Base-by-base conservation (phyloP, 2,113 vertebrate genomes). In the Dromiciops gliroides region DNA sequence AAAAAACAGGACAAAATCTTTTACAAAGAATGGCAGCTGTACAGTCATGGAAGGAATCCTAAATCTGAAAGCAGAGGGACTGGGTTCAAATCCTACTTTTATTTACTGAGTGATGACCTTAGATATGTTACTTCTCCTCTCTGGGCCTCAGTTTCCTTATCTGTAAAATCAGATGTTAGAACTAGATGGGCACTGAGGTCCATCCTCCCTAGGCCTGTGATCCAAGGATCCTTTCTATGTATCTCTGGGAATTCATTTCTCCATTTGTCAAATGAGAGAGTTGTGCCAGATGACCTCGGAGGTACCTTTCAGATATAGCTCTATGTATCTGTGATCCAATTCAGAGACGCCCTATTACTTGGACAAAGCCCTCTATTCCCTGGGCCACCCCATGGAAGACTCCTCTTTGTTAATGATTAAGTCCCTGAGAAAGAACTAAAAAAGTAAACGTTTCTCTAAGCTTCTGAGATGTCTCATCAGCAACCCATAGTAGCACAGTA, bases 381-480 rank as follows among this genome's bases (percentile, higher is more conserved):
- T 47, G 51, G 67, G 90, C 16, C 28, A 44, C 23, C n/a, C 44
- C 26, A 90, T 22, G n/a, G 50, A 95, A 89, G 50, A 56, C 56
- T 93, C 67, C 92, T 75, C 96, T 95, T 96, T 83, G 91, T 89
- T 97, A 96, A 95, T 51, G 60, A 94, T 96, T 94, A 14, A 75
- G 0, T 89, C 37, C 95, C 96, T 52, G 83, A 94, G 97, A 97
- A 91, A 97, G 97, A 96, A 88, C 89, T 48, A 0, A 75, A 96
- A 97, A 97, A 93, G 96, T 92, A 97, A 97, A 94, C 94, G n/a
- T n/a, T n/a, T n/a, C 95, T 51, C 0, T 95, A 60, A 98, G 95
- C 96, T 95, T 97, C 97, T 96, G 90, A 90, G 91, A 96, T 89
- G 94, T 60, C 93, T 88, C 89, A 0, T 56, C 44, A 47, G 11